Conservation (phyloP, 2,797 vertebrate species). For the Sebastolobus altivelis region DNA sequence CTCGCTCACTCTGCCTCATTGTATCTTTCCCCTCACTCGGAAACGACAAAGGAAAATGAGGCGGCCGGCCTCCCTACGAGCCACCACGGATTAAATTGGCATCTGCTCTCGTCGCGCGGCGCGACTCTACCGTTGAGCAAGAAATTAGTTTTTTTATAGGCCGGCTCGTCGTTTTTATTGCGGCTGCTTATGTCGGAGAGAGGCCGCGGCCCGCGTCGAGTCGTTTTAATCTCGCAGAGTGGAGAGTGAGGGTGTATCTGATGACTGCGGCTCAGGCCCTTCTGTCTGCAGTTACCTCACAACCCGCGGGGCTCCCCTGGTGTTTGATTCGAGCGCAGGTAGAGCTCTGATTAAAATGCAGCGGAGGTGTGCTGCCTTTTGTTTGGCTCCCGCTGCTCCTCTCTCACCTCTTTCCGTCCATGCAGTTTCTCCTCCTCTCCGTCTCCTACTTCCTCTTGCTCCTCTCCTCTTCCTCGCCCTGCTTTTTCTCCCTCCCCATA, state of each 20-base stretch:
- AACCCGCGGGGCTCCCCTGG: slow-evolving; percentile 45
- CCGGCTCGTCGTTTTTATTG: slow-evolving; percentile 68
- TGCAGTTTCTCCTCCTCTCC: slow-evolving; percentile 7
- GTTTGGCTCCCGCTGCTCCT: slow-evolving; percentile 39
- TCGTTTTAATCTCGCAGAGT: slow-evolving; percentile 66
- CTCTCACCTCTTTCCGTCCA: slow-evolving; percentile 16
- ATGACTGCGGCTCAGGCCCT: slow-evolving; percentile 54
- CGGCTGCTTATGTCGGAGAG: slow-evolving; percentile 62
- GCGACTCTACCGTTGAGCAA: slow-evolving; percentile 63
- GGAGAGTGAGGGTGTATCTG: slow-evolving; percentile 52
- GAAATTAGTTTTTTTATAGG: slow-evolving; percentile 69
- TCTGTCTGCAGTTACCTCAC: slow-evolving; percentile 47
- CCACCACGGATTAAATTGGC: slow-evolving; percentile 67
- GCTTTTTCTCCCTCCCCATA: slow-evolving; percentile 13
- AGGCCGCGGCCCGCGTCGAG: slow-evolving; percentile 39
- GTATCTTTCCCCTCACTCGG: slow-evolving; percentile 53
- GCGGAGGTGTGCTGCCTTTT: slow-evolving; percentile 25
- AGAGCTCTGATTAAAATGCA: slow-evolving; percentile 65
- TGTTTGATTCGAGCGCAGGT: slow-evolving; percentile 59
- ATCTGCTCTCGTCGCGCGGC: slow-evolving; percentile 58
- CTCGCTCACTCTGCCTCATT: slow-evolving; percentile 41
- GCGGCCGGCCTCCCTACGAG: slow-evolving; percentile 38
- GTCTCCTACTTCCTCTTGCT: slow-evolving; percentile 4
- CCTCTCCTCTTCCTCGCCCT: not conserved
- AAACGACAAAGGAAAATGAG: slow-evolving; percentile 73